A percentile compares a stretch with the other conserved stretches of the same genome.
phyloP scores from a whole-genome alignment of 2,113 vertebrate genomes.

The Chrysochloris asiatica region DNA sequence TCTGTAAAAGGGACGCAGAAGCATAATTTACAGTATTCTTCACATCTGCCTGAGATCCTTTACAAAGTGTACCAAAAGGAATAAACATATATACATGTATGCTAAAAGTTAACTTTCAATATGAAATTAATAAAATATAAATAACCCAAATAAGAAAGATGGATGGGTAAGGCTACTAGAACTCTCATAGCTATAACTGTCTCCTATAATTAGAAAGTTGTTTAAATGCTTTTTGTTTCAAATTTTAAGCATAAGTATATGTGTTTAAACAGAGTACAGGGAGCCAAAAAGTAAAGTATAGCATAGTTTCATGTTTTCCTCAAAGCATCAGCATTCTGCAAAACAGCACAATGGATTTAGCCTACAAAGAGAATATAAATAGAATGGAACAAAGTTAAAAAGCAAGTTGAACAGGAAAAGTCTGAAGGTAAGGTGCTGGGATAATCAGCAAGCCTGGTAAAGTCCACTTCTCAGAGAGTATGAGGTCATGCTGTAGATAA shows the following conservation, averaged over 20 bases:
- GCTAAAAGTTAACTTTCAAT: constrained; percentile 15
- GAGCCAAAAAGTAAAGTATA: neutral
- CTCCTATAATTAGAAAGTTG: constrained; percentile 28
- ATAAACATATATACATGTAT: neutral
- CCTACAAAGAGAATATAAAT: neutral
- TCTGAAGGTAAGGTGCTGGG: neutral
- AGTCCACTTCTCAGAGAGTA: constrained; percentile 26
- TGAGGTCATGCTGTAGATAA: constrained; percentile 70
- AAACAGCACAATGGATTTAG: neutral
- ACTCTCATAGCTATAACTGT: neutral
- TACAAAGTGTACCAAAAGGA: neutral
- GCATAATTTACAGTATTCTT: neutral
- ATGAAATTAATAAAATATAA: constrained; percentile 26
- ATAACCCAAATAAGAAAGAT: neutral
- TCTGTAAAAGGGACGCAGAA: constrained; percentile 42
- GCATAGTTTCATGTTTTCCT: neutral
- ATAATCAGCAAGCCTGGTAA: constrained; percentile 26
- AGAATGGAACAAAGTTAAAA: neutral
- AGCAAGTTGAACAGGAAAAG: neutral
- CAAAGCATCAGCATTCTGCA: neutral
- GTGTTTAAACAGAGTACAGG: neutral
- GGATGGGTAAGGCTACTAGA: neutral
- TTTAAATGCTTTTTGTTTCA: constrained; percentile 14
- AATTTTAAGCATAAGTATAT: constrained; percentile 26
- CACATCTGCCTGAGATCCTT: constrained; percentile 26